Conservation (phyloP, 2,113 vertebrate genomes). For the Onychostoma macrolepis region DNA sequence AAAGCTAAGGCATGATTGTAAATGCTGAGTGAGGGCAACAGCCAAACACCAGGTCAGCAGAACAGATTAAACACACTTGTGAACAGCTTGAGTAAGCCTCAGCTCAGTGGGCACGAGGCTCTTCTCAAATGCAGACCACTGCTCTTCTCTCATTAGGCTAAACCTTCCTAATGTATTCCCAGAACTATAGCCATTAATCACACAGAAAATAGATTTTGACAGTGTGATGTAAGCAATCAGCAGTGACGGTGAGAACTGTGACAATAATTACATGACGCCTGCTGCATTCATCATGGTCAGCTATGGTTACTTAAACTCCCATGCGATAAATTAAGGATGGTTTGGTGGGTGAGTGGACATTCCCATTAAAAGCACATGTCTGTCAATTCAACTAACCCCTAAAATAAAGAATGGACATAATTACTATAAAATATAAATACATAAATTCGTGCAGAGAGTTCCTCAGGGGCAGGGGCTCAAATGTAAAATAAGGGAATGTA, state of each 20-base stretch:
- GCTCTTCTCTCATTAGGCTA: conserved; percentile 39
- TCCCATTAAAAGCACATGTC: conserved; percentile 5
- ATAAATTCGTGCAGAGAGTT: no score
- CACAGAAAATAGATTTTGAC: conserved; percentile 70
- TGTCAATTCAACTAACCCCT: not conserved
- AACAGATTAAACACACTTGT: not conserved
- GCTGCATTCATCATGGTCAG: conserved; percentile 77
- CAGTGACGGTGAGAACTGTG: conserved; percentile 75
- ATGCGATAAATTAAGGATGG: conserved; percentile 58
- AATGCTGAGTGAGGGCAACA: not conserved
- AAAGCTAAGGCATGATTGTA: not conserved
- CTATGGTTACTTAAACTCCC: conserved; percentile 73
- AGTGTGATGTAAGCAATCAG: conserved; percentile 72
- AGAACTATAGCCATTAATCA: conserved; percentile 74
- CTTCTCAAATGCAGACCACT: not conserved
- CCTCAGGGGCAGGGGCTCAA: no score
- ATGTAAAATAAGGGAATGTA: no score
- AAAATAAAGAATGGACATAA: not conserved
- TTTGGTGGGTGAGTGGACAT: conserved; percentile 20
- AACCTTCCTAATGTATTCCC: conserved; percentile 65
- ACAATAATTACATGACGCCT: conserved; percentile 78
- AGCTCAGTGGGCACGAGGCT: not conserved
- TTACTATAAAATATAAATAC: not conserved
- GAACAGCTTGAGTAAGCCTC: not conserved
- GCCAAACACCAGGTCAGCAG: not conserved